Base-by-base conservation (phyloP, 2,888 invertebrate genomes). In the Ormyrus pomaceus region DNA sequence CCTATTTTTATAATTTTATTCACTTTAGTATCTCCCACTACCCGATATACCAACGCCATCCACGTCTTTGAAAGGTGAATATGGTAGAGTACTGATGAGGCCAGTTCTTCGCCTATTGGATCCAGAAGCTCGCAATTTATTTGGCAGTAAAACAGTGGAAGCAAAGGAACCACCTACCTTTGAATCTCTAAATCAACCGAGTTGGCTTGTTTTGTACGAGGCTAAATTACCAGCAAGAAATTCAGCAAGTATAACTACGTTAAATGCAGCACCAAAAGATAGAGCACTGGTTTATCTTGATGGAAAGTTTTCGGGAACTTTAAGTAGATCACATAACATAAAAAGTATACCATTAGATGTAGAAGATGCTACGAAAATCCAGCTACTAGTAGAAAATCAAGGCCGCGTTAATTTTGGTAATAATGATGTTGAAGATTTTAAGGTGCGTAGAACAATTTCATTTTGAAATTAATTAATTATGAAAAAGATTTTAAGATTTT, bases 361-460 rank as follows among this genome's bases (percentile, higher is more conserved):
- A 4, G 69, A 76, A 5, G 84, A 76, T 0, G 80, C 66, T 10
- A 81, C 78, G 0, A 81, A 92, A 64, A 89, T 91, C 61, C 61
- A 80, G 55, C 80, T 93, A 9, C 84, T 94, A 0, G 91, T 92
- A 2, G 97, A 98, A 91, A 96, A 95, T 89, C 96, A 96, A 92
- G 98, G 97, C 8, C 93, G 97, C 72, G 93, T 96, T 66, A 96
- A 96, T 89, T 96, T 91, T 86, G 94, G 94, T 65, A 81, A 86
- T 75, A 46, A 79, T 7, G 85, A 80, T 34, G 87, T 94, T 48
- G 87, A 87, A 64, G 91, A 91, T 80, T 88, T 86, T 72, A 92
- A 92, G 88, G 91, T 91, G 84, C 6, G 7, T 55, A 55, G 34
- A 50, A 46, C 11, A 53, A 53, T 68, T 53, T 34, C 7, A 61